Base-by-base conservation (phyloP, 2,888 invertebrate species). In the Margaritifera margaritifera region DNA sequence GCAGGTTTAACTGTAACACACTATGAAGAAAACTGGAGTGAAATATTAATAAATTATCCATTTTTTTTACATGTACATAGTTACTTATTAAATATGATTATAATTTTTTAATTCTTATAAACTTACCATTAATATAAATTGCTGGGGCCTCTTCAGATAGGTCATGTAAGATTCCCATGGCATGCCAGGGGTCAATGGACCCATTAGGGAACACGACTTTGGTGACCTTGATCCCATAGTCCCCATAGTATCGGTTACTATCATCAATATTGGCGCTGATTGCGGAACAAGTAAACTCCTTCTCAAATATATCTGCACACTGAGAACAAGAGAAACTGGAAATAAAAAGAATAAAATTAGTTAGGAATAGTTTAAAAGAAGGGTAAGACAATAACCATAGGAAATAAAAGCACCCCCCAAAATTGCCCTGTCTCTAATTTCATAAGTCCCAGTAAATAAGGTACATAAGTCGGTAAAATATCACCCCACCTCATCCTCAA, bases 151-250 rank as follows among this genome's bases (percentile, higher is more conserved):
- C 87, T 24, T 84, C 80, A 19, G 80, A 82, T 0, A 89, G 78
- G 69, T 88, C 85, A 54, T 85, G 80, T 4, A 87, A 85, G 22
- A 91, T 84, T 20, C 91, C 91, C 64, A 92, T 84, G 4, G 90
- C 90, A 82, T 91, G 91, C 92, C 92, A 92, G 4, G 91, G 91
- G 91, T 97, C 97, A 63, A 96, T 93, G 1, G 95, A 94, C 27
- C 97, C 97, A 85, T 97, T 96, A 6, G 96, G 94, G 85, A 94
- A 96, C 0, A 96, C 93, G 11, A 96, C 94, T 79, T 95, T 93
- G 19, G 92, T 92, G 0, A 93, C 93, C 19, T 93, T 89, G 52
- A 96, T 92, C 69, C 93, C 91, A 6, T 94, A 89, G 0, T 93
- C 96, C 0, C 96, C 96, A 84, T 96, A 97, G 64, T 88, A 84